Base-by-base conservation (phyloP, 2,888 invertebrate genomes). In the Pseudococcus longispinus region DNA sequence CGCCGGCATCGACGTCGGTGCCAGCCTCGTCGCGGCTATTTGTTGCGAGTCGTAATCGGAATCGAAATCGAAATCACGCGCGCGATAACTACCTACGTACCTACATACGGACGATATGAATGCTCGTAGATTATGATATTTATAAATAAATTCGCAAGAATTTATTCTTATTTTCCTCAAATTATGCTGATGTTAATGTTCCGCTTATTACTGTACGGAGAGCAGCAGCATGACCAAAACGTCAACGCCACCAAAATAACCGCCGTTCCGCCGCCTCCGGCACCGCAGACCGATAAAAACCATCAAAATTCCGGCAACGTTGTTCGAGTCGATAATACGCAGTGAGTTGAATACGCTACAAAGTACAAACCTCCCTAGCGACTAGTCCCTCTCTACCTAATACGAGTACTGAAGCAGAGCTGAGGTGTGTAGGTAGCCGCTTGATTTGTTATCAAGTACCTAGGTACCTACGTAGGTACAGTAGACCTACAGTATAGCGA, bases 41-140 rank as follows among this genome's bases (percentile, higher is more conserved):
- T 5, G n/a, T 51, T 51, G 18, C n/a, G 18, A n/a, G 51, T 51
- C 51, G 51, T 51, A 51, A 51, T 60, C 60, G 23, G 23, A 13
- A 13, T 20, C 23, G 60, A 11, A 8, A 20, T 60, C 9, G 11
- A 8, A 2, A n/a, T 23, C 60, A 26, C 26, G 23, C 8, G 65
- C n/a, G n/a, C n/a, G n/a, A n/a, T 51, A 51, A 44, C 44, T 9
- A 44, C 32, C 5, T 32, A 32, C 32, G 32, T 5, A 4, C 4
- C 44, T 44, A 44, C 44, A 6, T n/a, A 51, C 51, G 44, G 15
- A 46, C 23, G 80, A 86, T 74, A 80, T 86, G 86, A 86, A 26
- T 55, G 80, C 55, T 80, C 32, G 44, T 20, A 55, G 86, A 86
- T 86, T 86, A 86, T 86, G 86, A 86, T 86, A 86, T 86, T 86